Percentiles rank a stretch among this genome's conserved stretches.
Conservation (phyloP, 2,888 invertebrate genomes). For the Phrixothrix hirtus region DNA sequence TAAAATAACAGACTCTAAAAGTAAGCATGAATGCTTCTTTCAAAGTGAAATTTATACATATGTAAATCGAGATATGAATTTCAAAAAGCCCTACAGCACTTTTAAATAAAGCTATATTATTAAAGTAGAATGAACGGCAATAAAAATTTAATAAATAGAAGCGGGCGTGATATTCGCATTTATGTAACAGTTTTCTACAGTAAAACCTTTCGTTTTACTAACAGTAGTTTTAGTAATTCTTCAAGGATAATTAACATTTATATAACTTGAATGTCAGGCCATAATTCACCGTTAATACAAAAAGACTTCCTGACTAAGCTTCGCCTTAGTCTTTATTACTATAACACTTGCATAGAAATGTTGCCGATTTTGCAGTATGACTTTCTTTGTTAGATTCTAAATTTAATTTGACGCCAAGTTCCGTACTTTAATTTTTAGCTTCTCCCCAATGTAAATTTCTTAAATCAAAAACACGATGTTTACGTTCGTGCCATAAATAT, state of each 20-base stretch:
- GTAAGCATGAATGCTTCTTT: no score
- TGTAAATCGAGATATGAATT: no score
- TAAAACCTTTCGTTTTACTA: conserved; percentile 2
- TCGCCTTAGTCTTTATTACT: conserved; percentile 9
- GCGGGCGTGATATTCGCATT: no score
- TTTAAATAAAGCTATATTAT: no score
- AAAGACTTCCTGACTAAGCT: conserved; percentile 9
- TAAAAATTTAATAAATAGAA: no score
- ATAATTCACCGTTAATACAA: conserved; percentile 14
- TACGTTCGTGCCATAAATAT: no score
- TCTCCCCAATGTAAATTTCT: neutral
- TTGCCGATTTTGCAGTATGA: neutral
- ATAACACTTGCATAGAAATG: neutral
- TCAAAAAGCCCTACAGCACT: no score
- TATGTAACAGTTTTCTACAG: neutral
- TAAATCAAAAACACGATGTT: neutral
- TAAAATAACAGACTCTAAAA: no score
- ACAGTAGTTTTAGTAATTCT: conserved; percentile 2
- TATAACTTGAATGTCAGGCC: conserved; percentile 4
- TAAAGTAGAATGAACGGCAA: no score
- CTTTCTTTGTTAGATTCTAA: neutral
- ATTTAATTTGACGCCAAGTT: no score
- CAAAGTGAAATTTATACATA: no score
- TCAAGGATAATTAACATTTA: conserved; percentile 12
- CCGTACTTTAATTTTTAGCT: no score